Evolutionary conservation across 2,888 invertebrate genomes (phyloP).

Genomic region (Synergus itoensis): DNA sequence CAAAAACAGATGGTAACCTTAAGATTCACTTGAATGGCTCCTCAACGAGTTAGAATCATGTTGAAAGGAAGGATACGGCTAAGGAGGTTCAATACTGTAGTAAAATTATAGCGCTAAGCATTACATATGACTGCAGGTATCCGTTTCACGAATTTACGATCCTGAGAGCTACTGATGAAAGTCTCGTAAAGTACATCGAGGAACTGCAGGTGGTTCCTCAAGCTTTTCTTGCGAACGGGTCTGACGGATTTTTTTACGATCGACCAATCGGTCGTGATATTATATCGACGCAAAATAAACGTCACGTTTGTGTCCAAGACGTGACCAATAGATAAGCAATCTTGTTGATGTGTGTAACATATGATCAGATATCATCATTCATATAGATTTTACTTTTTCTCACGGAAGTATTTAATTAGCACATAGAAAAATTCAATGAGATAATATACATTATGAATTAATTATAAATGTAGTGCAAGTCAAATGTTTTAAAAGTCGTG

Average conservation of each 20-base stretch:
- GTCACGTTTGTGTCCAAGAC: not conserved
- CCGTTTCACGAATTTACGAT: slow-evolving; percentile 69
- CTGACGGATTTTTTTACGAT: slow-evolving; percentile 3
- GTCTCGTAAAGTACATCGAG: slow-evolving; percentile 65
- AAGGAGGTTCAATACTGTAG: slow-evolving; percentile 43
- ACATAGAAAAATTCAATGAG: too few relatives aligned
- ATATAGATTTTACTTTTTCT: too few relatives aligned
- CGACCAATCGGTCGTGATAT: slow-evolving; percentile 1
- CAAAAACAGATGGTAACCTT: slow-evolving; percentile 52
- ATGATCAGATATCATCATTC: not conserved
- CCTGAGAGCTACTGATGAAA: slow-evolving; percentile 69
- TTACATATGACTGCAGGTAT: slow-evolving; percentile 62
- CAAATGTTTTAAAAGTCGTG: too few relatives aligned
- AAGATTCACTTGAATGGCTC: slow-evolving; percentile 46
- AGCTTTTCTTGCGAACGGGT: slow-evolving; percentile 7
- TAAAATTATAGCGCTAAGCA: slow-evolving; percentile 72
- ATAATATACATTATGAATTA: too few relatives aligned
- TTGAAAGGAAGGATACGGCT: slow-evolving; percentile 47
- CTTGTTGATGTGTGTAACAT: not conserved
- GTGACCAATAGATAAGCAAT: not conserved
- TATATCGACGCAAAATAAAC: slow-evolving; percentile 7
- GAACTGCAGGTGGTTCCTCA: slow-evolving; percentile 51
- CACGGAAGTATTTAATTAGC: too few relatives aligned
- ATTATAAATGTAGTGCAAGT: too few relatives aligned
- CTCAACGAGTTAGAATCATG: slow-evolving; percentile 48